Conservation (phyloP, 1,140 invertebrate species). For the Octopus bimaculoides region DNA sequence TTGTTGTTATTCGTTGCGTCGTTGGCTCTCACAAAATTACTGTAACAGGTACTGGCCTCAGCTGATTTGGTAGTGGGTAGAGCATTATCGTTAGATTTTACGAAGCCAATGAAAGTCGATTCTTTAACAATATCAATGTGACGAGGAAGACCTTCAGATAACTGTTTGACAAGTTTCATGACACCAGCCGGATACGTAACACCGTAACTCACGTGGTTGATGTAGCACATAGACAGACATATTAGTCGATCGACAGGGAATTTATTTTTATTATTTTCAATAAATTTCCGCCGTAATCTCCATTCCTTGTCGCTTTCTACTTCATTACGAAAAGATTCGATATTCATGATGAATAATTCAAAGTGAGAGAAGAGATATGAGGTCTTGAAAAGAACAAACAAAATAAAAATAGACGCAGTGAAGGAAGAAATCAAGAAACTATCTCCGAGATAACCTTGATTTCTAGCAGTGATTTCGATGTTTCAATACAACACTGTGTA, state of each 20-base stretch:
- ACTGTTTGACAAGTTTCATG: constrained; percentile 61
- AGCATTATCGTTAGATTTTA: neutral
- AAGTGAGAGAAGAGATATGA: no score
- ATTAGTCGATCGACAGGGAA: constrained; percentile 71
- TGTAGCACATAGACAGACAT: constrained; percentile 78
- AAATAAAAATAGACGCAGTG: no score
- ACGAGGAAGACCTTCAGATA: neutral
- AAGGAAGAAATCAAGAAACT: no score
- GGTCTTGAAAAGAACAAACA: no score
- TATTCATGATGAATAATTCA: no score
- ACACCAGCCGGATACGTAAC: constrained; percentile 78
- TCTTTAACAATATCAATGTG: neutral
- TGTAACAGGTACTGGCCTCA: neutral
- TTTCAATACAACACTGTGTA: no score
- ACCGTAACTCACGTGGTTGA: constrained; percentile 79
- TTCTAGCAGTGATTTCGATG: no score
- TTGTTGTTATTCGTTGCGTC: neutral
- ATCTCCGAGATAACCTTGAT: no score
- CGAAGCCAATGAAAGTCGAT: neutral
- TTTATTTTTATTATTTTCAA: constrained; percentile 69
- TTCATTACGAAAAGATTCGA: constrained; percentile 21
- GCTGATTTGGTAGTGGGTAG: no score
- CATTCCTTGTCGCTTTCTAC: constrained; percentile 79
- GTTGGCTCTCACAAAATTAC: neutral
- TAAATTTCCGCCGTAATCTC: constrained; percentile 73